These are phyloP conservation scores for Xiphophorus maculatus DNA, from an alignment of 2,113 vertebrate genomes.

Conservation along the genomic window DNA sequence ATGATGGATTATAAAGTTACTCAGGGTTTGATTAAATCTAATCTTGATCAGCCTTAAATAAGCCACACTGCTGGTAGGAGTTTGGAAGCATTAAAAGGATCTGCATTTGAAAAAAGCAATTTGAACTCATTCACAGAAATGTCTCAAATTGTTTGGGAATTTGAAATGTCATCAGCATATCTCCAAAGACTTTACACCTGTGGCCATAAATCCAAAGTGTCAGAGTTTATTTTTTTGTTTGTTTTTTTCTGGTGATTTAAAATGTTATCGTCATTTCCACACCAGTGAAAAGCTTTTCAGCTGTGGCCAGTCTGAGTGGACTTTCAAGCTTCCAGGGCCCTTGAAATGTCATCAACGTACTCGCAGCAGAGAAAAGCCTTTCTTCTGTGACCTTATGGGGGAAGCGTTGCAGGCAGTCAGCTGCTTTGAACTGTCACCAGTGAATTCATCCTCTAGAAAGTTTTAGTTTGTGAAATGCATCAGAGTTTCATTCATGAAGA, in stretches of 20 bases:
- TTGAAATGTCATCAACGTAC: background rate
- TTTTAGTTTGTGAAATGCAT: background rate
- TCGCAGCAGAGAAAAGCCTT: background rate
- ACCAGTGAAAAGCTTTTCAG: background rate
- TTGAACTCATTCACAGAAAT: background rate
- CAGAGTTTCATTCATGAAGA: background rate
- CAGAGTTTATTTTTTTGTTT: background rate
- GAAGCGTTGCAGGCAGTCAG: background rate
- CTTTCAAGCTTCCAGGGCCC: background rate
- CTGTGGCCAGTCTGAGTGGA: background rate
- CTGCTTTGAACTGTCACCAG: background rate
- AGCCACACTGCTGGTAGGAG: background rate
- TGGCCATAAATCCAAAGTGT: background rate
- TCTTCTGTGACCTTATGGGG: background rate
- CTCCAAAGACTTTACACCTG: background rate
- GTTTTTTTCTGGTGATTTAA: background rate
- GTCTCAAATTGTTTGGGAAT: background rate
- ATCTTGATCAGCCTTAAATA: background rate
- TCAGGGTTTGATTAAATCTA: too few species aligned
- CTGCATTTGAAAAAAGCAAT: background rate
- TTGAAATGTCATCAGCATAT: background rate
- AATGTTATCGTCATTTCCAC: background rate
- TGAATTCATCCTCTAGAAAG: background rate
- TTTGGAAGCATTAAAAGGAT: background rate
- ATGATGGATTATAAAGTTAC: too few species aligned